Base-by-base conservation (phyloP, 2,113 vertebrate genomes). In the Glaucidium brasilianum region DNA sequence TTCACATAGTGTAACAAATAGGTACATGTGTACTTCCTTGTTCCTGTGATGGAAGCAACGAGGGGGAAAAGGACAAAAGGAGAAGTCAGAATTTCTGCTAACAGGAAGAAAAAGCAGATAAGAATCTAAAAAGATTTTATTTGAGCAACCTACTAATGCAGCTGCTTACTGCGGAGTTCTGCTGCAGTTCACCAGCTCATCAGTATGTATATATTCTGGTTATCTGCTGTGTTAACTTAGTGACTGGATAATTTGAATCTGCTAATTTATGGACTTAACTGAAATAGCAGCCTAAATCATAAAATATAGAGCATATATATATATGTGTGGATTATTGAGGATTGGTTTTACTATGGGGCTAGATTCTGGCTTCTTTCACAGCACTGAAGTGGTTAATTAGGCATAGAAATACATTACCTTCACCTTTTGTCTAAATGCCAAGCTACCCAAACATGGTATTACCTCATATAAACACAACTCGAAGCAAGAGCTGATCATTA, bases 381-480 rank as follows among this genome's bases (percentile, higher is more conserved):
- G 45, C 68, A 64, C 27, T 58, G 37, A 74, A 80, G 37, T 66
- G 22, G 29, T 62, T 84, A 72, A 69, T 66, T 41, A 52, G 39
- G 56, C 27, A 87, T 20, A 86, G 50, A 64, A 94, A 62, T 47
- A 43, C 11, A 27, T 2, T 0, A 39, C 25, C 56, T 79, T 73
- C 35, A 72, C 30, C 19, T 21, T 75, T 68, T 34, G 34, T 45
- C 26, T 64, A 18, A 23, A 16, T 11, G 32, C 37, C 56, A 53
- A 53, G 35, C 35, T 66, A 22, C 19, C 34, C 58, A 82, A 72
- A 64, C 29, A 25, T 0, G 0, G 10, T 50, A 29, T 18, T 71
- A 34, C 35, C 75, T 79, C 16, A 27, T 21, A 22, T 5, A 76
- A 88, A 92, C 10, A 12, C n/a, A 55, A 8, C 45, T 69, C 55